phyloP scores from a whole-genome alignment of 2,113 vertebrate species.

The Lampris incognitus region DNA sequence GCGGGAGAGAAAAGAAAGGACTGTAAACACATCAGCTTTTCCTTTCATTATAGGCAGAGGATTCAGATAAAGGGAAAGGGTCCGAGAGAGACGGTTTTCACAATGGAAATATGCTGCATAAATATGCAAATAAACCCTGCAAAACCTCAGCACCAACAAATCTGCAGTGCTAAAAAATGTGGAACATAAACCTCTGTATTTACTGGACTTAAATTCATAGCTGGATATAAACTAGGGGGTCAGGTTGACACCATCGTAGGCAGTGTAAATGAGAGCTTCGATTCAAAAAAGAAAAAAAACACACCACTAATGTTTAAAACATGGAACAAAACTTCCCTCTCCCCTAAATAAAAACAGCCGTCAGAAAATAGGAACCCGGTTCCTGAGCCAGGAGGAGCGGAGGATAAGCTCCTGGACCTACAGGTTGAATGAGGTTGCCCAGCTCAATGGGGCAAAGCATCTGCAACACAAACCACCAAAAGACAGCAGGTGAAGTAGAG shows the following conservation, averaged over 20 bases:
- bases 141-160: slow-evolving; percentile 51
- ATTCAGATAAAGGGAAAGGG: slow-evolving; percentile 64
- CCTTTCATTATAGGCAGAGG: slow-evolving; percentile 62
- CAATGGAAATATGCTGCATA: slow-evolving; percentile 52
- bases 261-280: slow-evolving; percentile 1
- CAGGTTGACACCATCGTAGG: slow-evolving; percentile 5
- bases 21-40: slow-evolving; percentile 67
- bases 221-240: slow-evolving; percentile 14
- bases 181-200: slow-evolving; percentile 25
- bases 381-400: not conserved
- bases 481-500: not conserved
- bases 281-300: not conserved
- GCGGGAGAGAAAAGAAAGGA: slow-evolving; percentile 60
- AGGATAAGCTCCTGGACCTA: not conserved
- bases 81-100: slow-evolving; percentile 41
- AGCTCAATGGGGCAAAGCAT: not conserved
- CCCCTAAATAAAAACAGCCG: not conserved
- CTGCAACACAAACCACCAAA: not conserved
- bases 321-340: not conserved
- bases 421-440: not conserved
- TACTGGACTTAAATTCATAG: slow-evolving; percentile 17
- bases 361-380: not conserved
- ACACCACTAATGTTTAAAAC: slow-evolving; percentile 11
- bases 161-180: slow-evolving; percentile 31
- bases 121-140: slow-evolving; percentile 54